Evolutionary conservation across 2,113 vertebrate genomes (phyloP).

Genomic region (Bathybates hornii): DNA sequence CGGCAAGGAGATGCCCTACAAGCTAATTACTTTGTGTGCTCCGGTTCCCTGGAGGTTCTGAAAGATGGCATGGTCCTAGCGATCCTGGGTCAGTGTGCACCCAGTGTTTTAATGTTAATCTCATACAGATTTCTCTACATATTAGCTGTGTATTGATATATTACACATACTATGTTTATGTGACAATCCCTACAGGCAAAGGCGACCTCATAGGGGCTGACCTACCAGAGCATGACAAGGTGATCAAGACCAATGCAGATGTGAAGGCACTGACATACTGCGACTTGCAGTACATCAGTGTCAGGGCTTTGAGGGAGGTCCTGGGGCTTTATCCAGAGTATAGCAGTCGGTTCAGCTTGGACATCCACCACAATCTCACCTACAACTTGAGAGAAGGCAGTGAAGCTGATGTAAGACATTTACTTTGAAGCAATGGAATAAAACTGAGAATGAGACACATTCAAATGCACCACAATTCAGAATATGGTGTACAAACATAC

Average conservation of each 20-base stretch:
- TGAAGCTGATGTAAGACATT: conserved; percentile 74
- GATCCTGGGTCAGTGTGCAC: conserved; percentile 82
- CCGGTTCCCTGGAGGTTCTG: conserved; percentile 91
- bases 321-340: conserved; percentile 91
- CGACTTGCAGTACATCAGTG: conserved; percentile 87
- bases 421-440: background rate
- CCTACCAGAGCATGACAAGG: conserved; percentile 77
- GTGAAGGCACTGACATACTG: conserved; percentile 97
- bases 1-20: conserved; percentile 90
- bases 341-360: conserved; percentile 78
- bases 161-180: background rate
- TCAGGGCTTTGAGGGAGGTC: conserved; percentile 85
- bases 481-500: background rate
- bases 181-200: conserved; percentile 76
- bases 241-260: conserved; percentile 90
- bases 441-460: background rate
- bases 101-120: background rate
- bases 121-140: background rate
- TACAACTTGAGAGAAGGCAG: conserved; percentile 91
- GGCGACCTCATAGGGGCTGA: conserved; percentile 93
- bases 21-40: conserved; percentile 91
- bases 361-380: conserved; percentile 90
- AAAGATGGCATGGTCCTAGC: conserved; percentile 88
- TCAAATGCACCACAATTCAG: background rate
- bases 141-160: background rate